Conservation (phyloP, 2,797 vertebrate species). For the Crypturellus tataupa region DNA sequence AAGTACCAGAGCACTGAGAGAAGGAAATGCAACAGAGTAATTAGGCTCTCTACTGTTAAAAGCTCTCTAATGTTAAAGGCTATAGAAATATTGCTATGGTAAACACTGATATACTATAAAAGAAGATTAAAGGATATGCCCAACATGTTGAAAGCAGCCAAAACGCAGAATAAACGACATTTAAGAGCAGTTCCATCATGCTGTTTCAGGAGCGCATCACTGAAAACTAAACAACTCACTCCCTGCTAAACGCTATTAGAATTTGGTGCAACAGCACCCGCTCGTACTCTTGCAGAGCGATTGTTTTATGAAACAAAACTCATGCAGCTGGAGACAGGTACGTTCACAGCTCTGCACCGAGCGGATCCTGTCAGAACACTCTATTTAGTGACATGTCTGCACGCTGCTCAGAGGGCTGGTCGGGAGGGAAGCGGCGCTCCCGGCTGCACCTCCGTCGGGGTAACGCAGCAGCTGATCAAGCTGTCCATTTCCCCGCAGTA, state of each 20-base stretch:
- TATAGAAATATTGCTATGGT: background rate
- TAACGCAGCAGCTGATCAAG: background rate
- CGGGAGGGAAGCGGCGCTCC: fast-evolving
- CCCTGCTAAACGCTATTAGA: background rate
- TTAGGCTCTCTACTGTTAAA: background rate
- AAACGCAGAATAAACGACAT: background rate
- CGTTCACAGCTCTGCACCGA: fast-evolving
- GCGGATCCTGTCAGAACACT: background rate
- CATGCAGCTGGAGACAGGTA: background rate
- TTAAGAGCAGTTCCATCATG: background rate
- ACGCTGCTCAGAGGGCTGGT: background rate
- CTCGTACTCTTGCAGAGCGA: too few relatives aligned
- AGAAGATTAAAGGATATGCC: background rate
- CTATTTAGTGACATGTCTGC: background rate
- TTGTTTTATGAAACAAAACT: background rate
- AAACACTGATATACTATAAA: background rate
- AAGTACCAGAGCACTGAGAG: background rate
- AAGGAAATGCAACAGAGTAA: background rate
- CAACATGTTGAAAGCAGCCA: fast-evolving
- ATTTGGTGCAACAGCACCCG: fast-evolving
- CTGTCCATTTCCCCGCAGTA: background rate
- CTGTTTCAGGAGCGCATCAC: background rate
- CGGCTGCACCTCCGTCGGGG: background rate
- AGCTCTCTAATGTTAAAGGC: background rate
- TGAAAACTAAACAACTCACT: fast-evolving